A percentile compares a stretch with the other conserved stretches of the same genome.
Conservation (phyloP, 2,113 vertebrate genomes). For the Irena cyanogastra region DNA sequence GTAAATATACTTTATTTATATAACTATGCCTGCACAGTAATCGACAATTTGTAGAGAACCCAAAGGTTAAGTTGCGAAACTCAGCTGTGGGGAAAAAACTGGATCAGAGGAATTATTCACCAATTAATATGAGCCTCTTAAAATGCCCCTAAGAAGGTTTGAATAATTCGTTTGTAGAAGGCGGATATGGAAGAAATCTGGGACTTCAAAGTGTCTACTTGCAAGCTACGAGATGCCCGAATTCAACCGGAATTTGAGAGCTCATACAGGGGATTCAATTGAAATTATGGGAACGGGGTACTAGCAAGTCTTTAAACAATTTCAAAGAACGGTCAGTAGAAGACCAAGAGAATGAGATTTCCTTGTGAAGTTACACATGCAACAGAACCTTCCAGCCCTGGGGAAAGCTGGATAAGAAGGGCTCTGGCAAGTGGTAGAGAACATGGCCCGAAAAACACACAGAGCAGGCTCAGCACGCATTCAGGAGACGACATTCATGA, state of each 20-base stretch:
- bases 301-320: background rate
- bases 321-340: background rate
- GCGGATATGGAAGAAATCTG: fast-evolving
- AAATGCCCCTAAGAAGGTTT: fast-evolving
- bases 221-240: fast-evolving
- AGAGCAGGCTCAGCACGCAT: fast-evolving
- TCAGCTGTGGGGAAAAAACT: background rate
- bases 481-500: fast-evolving
- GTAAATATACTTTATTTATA: fast-evolving
- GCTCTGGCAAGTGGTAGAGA: fast-evolving
- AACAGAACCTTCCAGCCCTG: background rate
- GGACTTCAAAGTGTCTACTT: background rate
- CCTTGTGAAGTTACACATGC: background rate
- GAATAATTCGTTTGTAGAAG: fast-evolving
- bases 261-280: fast-evolving
- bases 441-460: fast-evolving
- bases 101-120: background rate
- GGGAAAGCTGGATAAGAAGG: fast-evolving
- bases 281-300: fast-evolving
- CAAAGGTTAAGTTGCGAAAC: background rate
- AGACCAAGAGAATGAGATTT: fast-evolving
- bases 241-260: background rate
- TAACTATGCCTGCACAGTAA: background rate
- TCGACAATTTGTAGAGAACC: fast-evolving
- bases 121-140: fast-evolving